Conservation (phyloP, 2,113 vertebrate genomes). For the Percopsis transmontana region DNA sequence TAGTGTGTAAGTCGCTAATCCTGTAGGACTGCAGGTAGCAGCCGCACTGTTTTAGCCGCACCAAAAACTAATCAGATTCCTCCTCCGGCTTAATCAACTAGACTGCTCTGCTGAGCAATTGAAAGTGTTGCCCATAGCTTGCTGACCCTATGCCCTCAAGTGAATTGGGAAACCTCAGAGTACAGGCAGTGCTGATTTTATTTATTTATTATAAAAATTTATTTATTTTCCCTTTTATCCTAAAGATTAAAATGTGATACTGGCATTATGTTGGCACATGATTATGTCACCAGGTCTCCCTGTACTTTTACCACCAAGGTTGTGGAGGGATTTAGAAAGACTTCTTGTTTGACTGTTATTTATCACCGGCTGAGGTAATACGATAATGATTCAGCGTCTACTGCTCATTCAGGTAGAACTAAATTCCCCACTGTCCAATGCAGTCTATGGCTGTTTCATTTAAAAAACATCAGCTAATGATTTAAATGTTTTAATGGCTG, state of each 20-base stretch:
- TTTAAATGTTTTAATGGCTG: conserved; percentile 35
- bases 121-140: conserved; percentile 29
- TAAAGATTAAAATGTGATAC: conserved; percentile 57
- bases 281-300: conserved; percentile 49
- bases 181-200: conserved; percentile 35
- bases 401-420: too few species aligned
- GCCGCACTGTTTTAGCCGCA: conserved; percentile 33
- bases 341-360: too few species aligned
- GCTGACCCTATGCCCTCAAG: conserved; percentile 23
- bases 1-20: conserved; percentile 40
- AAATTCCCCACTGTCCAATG: too few species aligned
- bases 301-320: conserved; percentile 28
- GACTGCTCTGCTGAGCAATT: conserved; percentile 36
- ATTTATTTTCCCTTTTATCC: conserved; percentile 35
- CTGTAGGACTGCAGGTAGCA: conserved; percentile 46
- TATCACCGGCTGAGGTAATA: too few species aligned
- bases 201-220: conserved; percentile 31
- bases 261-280: conserved; percentile 58
- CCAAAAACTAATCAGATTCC: conserved; percentile 23
- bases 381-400: too few species aligned
- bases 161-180: conserved; percentile 40
- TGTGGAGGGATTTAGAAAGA: conserved; percentile 51
- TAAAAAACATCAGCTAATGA: conserved; percentile 39
- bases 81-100: conserved; percentile 42
- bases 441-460: conserved; percentile 29